phyloP scores from a whole-genome alignment of 2,113 vertebrate species.

The Promerops cafer region DNA sequence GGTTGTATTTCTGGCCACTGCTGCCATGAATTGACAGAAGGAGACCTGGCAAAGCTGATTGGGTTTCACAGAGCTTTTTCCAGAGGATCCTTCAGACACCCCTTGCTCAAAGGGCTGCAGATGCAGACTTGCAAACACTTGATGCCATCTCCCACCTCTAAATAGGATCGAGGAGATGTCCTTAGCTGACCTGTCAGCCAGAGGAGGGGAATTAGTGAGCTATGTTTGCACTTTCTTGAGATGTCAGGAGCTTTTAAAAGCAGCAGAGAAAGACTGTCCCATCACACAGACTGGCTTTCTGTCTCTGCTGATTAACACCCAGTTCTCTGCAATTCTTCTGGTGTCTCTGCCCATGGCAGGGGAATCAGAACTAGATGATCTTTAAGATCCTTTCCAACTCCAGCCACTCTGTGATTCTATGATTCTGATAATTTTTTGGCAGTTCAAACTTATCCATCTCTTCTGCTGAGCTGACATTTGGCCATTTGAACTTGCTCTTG shows the following conservation, averaged over 20 bases:
- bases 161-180: not conserved
- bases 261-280: not conserved
- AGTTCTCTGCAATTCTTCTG: not conserved
- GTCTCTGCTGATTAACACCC: not conserved
- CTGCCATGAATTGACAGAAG: not conserved
- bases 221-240: not conserved
- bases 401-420: not conserved
- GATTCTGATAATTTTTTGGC: not conserved
- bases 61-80: not conserved
- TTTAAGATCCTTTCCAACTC: not conserved
- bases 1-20: not conserved
- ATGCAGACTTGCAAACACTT: not conserved
- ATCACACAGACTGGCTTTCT: not conserved
- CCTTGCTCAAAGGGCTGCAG: not conserved
- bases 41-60: not conserved
- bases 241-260: not conserved
- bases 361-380: not conserved
- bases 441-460: not conserved
- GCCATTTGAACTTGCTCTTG: not conserved
- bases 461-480: not conserved
- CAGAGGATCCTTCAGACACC: not conserved
- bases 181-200: not conserved
- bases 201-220: not conserved
- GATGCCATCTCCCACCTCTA: not conserved
- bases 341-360: not conserved